Evolutionary conservation across 2,888 invertebrate genomes (phyloP).

Genomic region (Oligia latruncula): DNA sequence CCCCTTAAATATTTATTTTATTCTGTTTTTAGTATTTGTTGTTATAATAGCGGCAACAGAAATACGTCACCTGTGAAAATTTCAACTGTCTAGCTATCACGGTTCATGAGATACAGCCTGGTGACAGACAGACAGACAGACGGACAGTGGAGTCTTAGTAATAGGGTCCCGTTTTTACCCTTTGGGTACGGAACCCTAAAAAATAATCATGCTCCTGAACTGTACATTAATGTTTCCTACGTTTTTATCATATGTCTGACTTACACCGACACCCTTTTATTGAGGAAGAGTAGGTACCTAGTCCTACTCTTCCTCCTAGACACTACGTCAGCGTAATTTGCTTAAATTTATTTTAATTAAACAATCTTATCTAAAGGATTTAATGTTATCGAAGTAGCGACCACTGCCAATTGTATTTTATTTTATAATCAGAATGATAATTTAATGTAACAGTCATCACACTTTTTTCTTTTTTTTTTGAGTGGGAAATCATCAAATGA

Average conservation of each 20-base stretch:
- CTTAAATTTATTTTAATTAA: constrained; percentile 9
- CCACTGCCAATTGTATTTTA: constrained; percentile 9
- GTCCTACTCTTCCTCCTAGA: neutral
- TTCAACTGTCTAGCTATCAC: too few species aligned
- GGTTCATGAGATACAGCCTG: too few species aligned
- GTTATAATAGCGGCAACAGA: too few species aligned
- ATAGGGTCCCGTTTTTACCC: too few species aligned
- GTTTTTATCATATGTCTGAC: constrained; percentile 11
- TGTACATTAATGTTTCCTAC: constrained; percentile 5
- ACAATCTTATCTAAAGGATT: constrained; percentile 18
- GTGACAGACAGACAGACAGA: too few species aligned
- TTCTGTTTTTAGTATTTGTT: too few species aligned
- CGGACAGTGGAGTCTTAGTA: too few species aligned
- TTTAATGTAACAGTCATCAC: neutral
- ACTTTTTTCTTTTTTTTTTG: too few species aligned
- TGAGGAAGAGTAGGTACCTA: constrained; percentile 1
- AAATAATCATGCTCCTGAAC: constrained; percentile 16
- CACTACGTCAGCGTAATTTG: neutral
- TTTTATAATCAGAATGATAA: constrained; percentile 12
- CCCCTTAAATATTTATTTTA: too few species aligned
- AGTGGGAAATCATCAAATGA: too few species aligned
- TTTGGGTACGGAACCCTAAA: too few species aligned
- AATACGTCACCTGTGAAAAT: too few species aligned
- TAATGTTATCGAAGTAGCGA: constrained; percentile 6
- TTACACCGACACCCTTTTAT: constrained; percentile 10